Evolutionary conservation across 1,140 invertebrate species (phyloP).

Genomic region (Euschistus heros): DNA sequence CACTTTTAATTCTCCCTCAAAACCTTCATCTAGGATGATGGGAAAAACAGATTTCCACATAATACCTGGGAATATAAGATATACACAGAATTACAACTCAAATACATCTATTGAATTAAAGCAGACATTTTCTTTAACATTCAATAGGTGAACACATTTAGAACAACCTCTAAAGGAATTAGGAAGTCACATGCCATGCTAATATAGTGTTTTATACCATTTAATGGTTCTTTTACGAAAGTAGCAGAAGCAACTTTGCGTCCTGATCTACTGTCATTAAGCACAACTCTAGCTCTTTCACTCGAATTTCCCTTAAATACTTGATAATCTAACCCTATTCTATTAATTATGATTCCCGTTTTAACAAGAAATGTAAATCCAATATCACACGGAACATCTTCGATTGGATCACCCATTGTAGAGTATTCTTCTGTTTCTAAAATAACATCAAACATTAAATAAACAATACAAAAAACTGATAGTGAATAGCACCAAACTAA

Average conservation of each 20-base stretch:
- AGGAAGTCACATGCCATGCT: no score
- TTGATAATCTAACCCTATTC: background rate
- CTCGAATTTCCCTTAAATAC: background rate
- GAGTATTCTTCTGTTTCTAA: background rate
- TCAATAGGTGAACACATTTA: no score
- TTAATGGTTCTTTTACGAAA: background rate
- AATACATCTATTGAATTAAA: no score
- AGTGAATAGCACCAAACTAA: background rate
- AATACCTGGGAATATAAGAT: background rate
- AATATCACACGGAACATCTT: background rate
- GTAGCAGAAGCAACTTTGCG: slow-evolving; percentile 1
- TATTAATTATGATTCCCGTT: background rate
- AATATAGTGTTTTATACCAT: background rate
- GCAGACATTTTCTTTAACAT: no score
- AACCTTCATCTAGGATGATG: background rate
- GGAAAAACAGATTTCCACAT: background rate
- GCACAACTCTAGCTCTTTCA: slow-evolving; percentile 5
- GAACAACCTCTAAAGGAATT: no score
- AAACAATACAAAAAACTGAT: background rate
- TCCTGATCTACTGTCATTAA: background rate
- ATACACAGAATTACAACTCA: no score
- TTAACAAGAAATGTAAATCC: slow-evolving; percentile 7
- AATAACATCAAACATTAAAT: background rate
- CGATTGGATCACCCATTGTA: background rate
- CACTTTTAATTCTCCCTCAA: slow-evolving; percentile 9